Evolutionary conservation across 2,888 invertebrate genomes (phyloP).

Genomic region (Meteorus colon): DNA sequence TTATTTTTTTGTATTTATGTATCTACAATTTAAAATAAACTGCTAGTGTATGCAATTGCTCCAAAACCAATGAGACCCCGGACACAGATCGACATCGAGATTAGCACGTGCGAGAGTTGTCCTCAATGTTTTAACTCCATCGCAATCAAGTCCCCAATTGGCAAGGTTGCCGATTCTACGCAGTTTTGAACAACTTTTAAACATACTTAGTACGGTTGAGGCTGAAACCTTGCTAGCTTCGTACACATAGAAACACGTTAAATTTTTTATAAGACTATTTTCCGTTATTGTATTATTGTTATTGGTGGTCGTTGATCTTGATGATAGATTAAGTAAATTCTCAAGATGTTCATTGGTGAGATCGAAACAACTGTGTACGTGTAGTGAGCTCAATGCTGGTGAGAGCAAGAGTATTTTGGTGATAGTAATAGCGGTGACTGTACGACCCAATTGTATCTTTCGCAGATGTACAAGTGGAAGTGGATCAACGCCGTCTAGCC

Average conservation of each 20-base stretch:
- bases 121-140: conserved; percentile 65
- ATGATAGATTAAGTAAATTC: conserved; percentile 52
- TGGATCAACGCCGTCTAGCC: conserved; percentile 63
- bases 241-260: conserved; percentile 72
- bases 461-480: conserved; percentile 59
- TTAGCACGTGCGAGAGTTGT: conserved; percentile 66
- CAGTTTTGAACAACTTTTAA: conserved; percentile 67
- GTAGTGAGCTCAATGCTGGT: conserved; percentile 67
- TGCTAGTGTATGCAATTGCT: conserved; percentile 66
- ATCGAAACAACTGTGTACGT: conserved; percentile 71
- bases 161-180: conserved; percentile 70
- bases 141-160: conserved; percentile 71
- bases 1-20: not conserved
- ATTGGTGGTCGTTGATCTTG: conserved; percentile 20
- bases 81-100: conserved; percentile 69
- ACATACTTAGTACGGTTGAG: conserved; percentile 64
- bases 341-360: conserved; percentile 69
- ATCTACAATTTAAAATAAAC: not conserved
- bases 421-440: conserved; percentile 65
- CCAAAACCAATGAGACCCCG: conserved; percentile 73
- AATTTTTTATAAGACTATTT: conserved; percentile 61
- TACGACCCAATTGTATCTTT: conserved; percentile 68
- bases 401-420: conserved; percentile 67
- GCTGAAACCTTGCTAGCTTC: conserved; percentile 69
- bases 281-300: conserved; percentile 37